A percentile compares a stretch with the other conserved stretches of the same genome.
Conservation (phyloP, 2,797 vertebrate species). For the Yasuhikotakia modesta region DNA sequence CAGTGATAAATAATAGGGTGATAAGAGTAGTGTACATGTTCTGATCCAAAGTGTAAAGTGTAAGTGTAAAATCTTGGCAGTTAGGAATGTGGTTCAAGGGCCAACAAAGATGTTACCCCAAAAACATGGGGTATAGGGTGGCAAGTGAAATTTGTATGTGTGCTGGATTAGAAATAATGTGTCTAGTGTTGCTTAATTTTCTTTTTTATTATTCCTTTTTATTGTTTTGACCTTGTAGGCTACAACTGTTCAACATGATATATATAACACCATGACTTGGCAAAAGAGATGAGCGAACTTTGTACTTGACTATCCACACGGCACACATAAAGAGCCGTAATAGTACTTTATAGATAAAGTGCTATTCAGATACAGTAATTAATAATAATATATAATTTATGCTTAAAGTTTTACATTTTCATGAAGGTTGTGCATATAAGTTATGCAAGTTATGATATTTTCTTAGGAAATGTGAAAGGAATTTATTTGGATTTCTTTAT, state of each 20-base stretch:
- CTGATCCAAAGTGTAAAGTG: not conserved
- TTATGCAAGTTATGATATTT: too few relatives aligned
- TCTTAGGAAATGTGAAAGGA: not conserved
- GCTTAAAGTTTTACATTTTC: not conserved
- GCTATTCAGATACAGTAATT: not conserved
- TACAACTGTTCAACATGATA: not conserved
- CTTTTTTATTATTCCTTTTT: not conserved
- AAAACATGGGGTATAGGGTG: not conserved
- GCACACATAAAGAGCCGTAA: not conserved
- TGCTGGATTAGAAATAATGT: too few relatives aligned
- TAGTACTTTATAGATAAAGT: not conserved
- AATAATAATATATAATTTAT: not conserved
- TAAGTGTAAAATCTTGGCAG: not conserved
- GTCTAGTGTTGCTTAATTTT: not conserved
- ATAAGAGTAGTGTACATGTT: not conserved
- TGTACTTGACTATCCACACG: conserved; percentile 22
- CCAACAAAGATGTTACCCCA: not conserved
- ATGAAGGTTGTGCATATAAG: not conserved
- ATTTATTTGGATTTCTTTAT: not conserved
- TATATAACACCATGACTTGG: conserved; percentile 41
- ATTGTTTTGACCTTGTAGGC: not conserved
- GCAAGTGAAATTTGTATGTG: too few relatives aligned
- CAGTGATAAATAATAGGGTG: not conserved
- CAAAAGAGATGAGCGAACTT: conserved; percentile 27
- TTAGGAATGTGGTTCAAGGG: not conserved